These are phyloP conservation scores for Melanaphis sacchari DNA, from an alignment of 1,140 invertebrate genomes.

Conservation along the genomic window DNA sequence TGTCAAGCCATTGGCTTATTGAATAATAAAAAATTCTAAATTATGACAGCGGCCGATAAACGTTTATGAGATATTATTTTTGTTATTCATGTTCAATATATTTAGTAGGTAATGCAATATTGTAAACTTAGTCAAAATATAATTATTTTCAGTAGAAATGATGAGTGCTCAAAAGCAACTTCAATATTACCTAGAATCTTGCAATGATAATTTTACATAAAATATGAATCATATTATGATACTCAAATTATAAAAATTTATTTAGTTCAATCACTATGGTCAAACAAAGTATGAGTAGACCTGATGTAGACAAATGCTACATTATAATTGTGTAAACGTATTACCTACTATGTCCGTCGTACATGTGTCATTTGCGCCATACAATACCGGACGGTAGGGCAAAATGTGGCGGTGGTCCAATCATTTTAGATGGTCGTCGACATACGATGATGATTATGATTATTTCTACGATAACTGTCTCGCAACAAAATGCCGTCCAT, in stretches of 20 bases:
- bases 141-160: background rate
- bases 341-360: background rate
- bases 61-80: background rate
- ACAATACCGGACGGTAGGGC: background rate
- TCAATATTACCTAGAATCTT: background rate
- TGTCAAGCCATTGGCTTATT: background rate
- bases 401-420: background rate
- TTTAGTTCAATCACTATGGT: background rate
- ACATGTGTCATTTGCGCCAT: background rate
- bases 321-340: background rate
- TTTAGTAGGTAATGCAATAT: background rate
- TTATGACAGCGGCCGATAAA: accelerated
- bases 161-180: background rate
- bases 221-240: background rate
- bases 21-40: background rate
- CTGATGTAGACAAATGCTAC: background rate
- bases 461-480: background rate
- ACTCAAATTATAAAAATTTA: background rate
- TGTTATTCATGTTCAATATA: background rate
- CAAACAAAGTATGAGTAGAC: background rate
- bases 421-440: background rate
- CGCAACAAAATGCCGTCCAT: background rate
- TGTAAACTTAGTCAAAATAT: background rate
- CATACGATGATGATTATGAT: background rate
- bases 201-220: background rate